Evolutionary conservation across 2,797 vertebrate species (phyloP).

Genomic region (Crocodylus rhombifer): DNA sequence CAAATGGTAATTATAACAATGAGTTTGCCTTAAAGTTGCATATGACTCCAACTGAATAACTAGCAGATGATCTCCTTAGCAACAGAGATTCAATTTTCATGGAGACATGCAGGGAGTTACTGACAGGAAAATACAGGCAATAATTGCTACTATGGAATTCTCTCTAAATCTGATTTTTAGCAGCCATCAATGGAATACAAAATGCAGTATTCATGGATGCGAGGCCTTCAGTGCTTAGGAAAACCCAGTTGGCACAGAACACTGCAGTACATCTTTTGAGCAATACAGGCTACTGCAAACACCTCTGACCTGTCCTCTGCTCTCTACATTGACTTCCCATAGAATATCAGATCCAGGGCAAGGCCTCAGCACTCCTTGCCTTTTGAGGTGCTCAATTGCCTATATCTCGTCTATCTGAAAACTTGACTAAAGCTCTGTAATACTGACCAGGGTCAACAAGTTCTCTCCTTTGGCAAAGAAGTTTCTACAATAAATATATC

Average conservation of each 20-base stretch:
- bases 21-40: background rate
- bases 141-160: background rate
- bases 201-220: background rate
- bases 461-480: background rate
- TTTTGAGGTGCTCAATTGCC: background rate
- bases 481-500: background rate
- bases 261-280: background rate
- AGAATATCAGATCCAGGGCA: background rate
- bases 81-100: slow-evolving; percentile 2
- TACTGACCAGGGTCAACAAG: background rate
- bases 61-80: slow-evolving; percentile 34
- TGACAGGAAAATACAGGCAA: background rate
- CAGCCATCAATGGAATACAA: background rate
- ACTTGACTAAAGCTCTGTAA: background rate
- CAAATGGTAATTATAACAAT: background rate
- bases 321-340: background rate
- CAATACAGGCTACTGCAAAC: background rate
- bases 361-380: background rate
- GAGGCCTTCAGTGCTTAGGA: background rate
- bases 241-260: background rate
- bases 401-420: fast-evolving
- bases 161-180: background rate
- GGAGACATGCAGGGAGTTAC: background rate
- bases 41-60: slow-evolving; percentile 16
- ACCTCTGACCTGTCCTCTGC: background rate